Evolutionary conservation across 1,140 invertebrate species (phyloP).

Genomic region (Goniozus legneri): DNA sequence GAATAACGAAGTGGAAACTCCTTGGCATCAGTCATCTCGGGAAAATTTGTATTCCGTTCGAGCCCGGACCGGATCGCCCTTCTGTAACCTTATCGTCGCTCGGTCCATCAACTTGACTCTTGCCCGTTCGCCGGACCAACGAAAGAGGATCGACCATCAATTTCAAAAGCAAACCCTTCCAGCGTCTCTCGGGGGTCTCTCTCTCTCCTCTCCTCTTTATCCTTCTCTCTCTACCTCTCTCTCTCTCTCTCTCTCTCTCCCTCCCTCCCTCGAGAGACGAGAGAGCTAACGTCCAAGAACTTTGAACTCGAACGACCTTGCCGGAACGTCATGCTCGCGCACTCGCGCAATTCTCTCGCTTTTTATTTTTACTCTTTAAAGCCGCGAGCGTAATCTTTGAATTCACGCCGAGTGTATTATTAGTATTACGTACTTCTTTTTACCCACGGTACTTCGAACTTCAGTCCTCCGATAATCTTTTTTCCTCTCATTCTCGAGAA

Average conservation of each 20-base stretch:
- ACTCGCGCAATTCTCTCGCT: neutral
- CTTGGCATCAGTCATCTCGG: conserved; percentile 36
- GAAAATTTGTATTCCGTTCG: conserved; percentile 40
- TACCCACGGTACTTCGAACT: neutral
- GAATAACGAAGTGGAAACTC: conserved; percentile 43
- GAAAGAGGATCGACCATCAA: conserved; percentile 35
- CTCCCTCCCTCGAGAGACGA: conserved; percentile 1
- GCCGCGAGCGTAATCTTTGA: too few species aligned
- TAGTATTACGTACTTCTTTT: conserved; percentile 1
- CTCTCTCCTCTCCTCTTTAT: neutral
- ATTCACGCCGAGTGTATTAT: neutral
- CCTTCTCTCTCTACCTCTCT: neutral
- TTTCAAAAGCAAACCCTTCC: conserved; percentile 29
- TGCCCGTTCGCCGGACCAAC: conserved; percentile 25
- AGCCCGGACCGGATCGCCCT: conserved; percentile 26
- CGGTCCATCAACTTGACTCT: conserved; percentile 44
- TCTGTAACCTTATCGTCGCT: conserved; percentile 38
- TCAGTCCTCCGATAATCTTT: too few species aligned
- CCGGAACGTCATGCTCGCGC: neutral
- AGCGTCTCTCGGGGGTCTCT: too few species aligned
- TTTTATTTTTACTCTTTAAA: too few species aligned
- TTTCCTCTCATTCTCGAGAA: too few species aligned
- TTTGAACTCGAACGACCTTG: conserved; percentile 7
- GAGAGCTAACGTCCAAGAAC: conserved; percentile 1
- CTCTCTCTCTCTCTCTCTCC: neutral